These are phyloP conservation scores for Drosophila histrio DNA, from an alignment of 2,888 invertebrate species.

Conservation along the genomic window DNA sequence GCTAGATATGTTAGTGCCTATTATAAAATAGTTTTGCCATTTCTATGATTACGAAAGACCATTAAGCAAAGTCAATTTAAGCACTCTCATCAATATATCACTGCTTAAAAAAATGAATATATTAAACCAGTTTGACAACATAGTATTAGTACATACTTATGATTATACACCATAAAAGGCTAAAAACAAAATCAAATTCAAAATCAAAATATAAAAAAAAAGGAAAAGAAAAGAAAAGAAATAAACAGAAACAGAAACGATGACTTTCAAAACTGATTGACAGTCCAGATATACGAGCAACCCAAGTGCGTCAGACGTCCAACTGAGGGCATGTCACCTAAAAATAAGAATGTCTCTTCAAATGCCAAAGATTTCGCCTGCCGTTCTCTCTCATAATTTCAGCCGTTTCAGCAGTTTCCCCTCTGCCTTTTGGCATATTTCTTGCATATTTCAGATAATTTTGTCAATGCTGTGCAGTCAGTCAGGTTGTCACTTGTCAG, in stretches of 20 bases:
- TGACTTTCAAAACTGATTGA: slow-evolving; percentile 81
- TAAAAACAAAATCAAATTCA: slow-evolving; percentile 24
- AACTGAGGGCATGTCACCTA: slow-evolving; percentile 83
- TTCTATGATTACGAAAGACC: slow-evolving; percentile 21
- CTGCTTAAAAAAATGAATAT: slow-evolving; percentile 40
- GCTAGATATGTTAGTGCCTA: slow-evolving; percentile 2
- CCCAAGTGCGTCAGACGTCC: slow-evolving; percentile 75
- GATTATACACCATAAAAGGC: slow-evolving; percentile 22
- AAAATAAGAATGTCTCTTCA: slow-evolving; percentile 82
- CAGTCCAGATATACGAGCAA: slow-evolving; percentile 70
- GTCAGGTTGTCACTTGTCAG: slow-evolving; percentile 81
- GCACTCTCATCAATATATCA: slow-evolving; percentile 55
- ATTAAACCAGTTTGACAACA: slow-evolving; percentile 45
- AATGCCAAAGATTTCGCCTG: slow-evolving; percentile 69
- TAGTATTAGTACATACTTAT: slow-evolving; percentile 21
- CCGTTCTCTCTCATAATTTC: slow-evolving; percentile 46
- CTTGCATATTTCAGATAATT: slow-evolving; percentile 83
- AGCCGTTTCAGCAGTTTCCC: slow-evolving; percentile 12
- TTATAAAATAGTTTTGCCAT: slow-evolving; percentile 37
- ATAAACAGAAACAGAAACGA: slow-evolving; percentile 46
- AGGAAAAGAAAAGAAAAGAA: slow-evolving; percentile 12
- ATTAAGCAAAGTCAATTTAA: slow-evolving; percentile 39
- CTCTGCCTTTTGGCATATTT: slow-evolving; percentile 57
- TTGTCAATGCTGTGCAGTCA: slow-evolving; percentile 84
- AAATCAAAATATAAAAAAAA: slow-evolving; percentile 19